Conservation (phyloP, 2,888 invertebrate species). For the Prionchulus punctatus region DNA sequence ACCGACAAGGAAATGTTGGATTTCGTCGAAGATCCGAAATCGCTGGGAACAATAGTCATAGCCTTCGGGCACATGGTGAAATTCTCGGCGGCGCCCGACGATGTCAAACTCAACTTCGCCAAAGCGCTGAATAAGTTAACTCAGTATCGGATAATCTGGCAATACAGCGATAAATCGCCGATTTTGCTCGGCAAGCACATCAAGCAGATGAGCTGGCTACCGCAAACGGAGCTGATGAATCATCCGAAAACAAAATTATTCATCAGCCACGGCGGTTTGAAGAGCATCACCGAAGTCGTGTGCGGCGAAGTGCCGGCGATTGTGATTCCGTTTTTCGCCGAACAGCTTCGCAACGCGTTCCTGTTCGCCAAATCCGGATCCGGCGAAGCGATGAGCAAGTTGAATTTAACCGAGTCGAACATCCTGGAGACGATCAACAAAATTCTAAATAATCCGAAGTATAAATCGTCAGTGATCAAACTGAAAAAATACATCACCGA, state of each 20-base stretch:
- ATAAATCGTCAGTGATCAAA: background rate
- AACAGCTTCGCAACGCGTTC: slow-evolving; percentile 8
- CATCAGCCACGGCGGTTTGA: background rate
- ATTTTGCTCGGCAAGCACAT: background rate
- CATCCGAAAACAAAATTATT: background rate
- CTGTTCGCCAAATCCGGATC: background rate
- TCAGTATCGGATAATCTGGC: slow-evolving; percentile 20
- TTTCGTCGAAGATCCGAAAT: slow-evolving; percentile 18
- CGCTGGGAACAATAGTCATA: slow-evolving; percentile 20
- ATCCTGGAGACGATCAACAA: background rate
- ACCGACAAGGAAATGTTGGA: slow-evolving; percentile 10
- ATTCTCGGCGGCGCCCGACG: slow-evolving; percentile 17
- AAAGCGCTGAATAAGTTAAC: slow-evolving; percentile 16
- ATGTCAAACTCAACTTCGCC: slow-evolving; percentile 15
- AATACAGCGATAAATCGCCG: background rate
- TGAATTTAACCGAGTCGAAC: background rate
- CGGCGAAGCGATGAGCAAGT: background rate
- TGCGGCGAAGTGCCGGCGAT: slow-evolving; percentile 11
- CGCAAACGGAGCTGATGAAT: background rate
- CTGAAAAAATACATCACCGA: background rate
- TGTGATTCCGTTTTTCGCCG: slow-evolving; percentile 13
- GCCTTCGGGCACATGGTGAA: slow-evolving; percentile 20
- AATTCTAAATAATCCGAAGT: background rate
- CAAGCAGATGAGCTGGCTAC: background rate
- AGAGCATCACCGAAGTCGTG: slow-evolving; percentile 10